Conservation (phyloP, 2,888 invertebrate genomes). For the Sphaerophoria taeniata region DNA sequence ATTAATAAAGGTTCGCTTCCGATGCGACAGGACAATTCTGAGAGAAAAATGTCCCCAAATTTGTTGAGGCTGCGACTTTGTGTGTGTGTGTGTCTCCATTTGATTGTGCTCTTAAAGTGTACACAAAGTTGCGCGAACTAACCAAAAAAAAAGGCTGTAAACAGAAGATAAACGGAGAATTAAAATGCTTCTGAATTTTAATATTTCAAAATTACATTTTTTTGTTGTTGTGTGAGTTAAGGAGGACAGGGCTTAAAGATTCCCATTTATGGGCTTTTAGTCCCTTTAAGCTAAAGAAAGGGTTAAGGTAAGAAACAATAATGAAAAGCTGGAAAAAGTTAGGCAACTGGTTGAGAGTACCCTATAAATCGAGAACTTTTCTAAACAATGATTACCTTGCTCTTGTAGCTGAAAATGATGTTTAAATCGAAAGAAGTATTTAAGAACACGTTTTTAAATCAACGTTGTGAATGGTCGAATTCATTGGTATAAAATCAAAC, state of each 20-base stretch:
- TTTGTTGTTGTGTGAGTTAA: not conserved
- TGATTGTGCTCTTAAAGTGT: slow-evolving; percentile 12
- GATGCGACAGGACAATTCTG: slow-evolving; percentile 81
- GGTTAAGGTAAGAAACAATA: not conserved
- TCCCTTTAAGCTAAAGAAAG: not conserved
- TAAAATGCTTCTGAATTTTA: slow-evolving; percentile 72
- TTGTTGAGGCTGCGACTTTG: not conserved
- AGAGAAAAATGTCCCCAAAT: slow-evolving; percentile 80
- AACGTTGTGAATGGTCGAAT: not conserved
- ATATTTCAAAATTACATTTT: slow-evolving; percentile 64
- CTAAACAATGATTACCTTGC: too few species aligned
- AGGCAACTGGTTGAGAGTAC: not conserved
- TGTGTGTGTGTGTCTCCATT: not conserved
- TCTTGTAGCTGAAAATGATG: too few species aligned
- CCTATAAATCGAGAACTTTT: slow-evolving; percentile 1
- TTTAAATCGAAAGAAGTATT: too few species aligned
- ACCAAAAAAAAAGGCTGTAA: not conserved
- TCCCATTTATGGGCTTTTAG: slow-evolving; percentile 46
- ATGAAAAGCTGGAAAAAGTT: not conserved
- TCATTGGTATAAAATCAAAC: not conserved
- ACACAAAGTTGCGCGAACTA: slow-evolving; percentile 43
- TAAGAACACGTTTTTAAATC: too few species aligned
- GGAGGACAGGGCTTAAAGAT: not conserved
- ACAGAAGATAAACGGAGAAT: slow-evolving; percentile 25
- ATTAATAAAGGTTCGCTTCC: slow-evolving; percentile 79